Evolutionary conservation across 2,113 vertebrate species (phyloP), one percentile per base, ranked within the genome.

Genomic region (Ariopsis seemanni): DNA sequence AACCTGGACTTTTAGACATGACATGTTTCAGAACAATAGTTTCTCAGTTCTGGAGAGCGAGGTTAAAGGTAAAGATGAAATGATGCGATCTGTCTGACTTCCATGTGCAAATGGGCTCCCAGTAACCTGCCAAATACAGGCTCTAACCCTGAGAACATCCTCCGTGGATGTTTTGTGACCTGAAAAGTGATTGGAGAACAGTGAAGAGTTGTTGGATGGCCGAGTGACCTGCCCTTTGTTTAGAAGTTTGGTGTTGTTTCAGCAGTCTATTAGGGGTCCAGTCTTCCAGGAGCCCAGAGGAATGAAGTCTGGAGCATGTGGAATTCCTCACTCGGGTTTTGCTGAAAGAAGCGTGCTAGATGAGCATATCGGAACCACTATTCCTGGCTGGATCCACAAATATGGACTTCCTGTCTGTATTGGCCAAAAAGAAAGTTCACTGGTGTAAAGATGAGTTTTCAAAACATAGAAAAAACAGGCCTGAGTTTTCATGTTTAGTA

Each of bases 181-280:
- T 65, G 30, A 55, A 71, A 27, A 42, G 10, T 42, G 25, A 42
- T 42, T 20, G 10, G 18, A 55, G 65, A 71, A 14, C n/a, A 71
- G n/a, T 53, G 65, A 57, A 57, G 50, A 55, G n/a, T 71, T 71
- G 83, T 22, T 2, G 17, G 48, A 18, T 9, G 6, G 52, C 83
- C n/a, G 55, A 75, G 30, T 60, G 82, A 80, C 75, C 87, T 85
- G 62, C 77, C 25, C 62, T 79, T 77, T 85, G 75, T 88, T 78
- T 42, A n/a, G 82, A 50, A 84, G 74, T 30, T 52, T 52, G 62
- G 42, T 65, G 87, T 86, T 89, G 75, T 89, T 85, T 86, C 84
- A 90, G 80, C 25, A 50, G 42, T 22, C 55, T 2, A 34, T 71
- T 72, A 60, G 71, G 74, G 85, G 62, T 60, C 27, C 42, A 72